Evolutionary conservation across 2,113 vertebrate species (phyloP), one percentile per base, ranked within the genome.

Genomic region (Brachypteracias leptosomus): DNA sequence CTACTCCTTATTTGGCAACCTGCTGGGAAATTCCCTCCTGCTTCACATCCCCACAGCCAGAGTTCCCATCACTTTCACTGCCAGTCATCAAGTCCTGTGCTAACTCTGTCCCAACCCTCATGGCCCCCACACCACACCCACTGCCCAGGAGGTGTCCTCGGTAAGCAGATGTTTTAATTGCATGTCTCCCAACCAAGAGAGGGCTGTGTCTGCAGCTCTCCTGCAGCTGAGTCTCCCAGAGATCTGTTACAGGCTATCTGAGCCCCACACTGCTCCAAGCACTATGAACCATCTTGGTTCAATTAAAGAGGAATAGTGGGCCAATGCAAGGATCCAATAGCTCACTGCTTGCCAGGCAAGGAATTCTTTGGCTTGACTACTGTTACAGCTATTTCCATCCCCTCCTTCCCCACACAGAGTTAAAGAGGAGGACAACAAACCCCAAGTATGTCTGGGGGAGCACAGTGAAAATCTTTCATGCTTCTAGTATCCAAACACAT

Each of bases 81-180:
- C 70, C 76, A 20, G 7, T 61, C 42, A 21, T 1, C 29, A 22
- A 35, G 19, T 40, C 62, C 9, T 28, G 24, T 11, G 47, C 26
- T 36, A 25, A n/a, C 55, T 57, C 5, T 4, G 26, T 36, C 61
- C 52, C 0, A 0, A 17, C 21, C 63, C 40, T 42, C 2, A 24
- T 0, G 2, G 54, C 51, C n/a, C 44, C 11, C 44, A 5, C 1
- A 1, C 28, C 0, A 9, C 40, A 22, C 6, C 5, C 0, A 4
- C 26, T 17, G 35, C 58, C 81, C 4, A 4, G 40, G 46, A 73
- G 11, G 17, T 9, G 55, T 22, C 63, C 79, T 11, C 16, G 13
- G 10, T 58, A 20, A 74, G 44, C 1, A 0, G 47, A 36, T 36
- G 31, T 25, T 29, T 25, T 57, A 33, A 13, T 75, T 2, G 2